Evolutionary conservation across 2,113 vertebrate species (phyloP).

Genomic region (Mustela nigripes): DNA sequence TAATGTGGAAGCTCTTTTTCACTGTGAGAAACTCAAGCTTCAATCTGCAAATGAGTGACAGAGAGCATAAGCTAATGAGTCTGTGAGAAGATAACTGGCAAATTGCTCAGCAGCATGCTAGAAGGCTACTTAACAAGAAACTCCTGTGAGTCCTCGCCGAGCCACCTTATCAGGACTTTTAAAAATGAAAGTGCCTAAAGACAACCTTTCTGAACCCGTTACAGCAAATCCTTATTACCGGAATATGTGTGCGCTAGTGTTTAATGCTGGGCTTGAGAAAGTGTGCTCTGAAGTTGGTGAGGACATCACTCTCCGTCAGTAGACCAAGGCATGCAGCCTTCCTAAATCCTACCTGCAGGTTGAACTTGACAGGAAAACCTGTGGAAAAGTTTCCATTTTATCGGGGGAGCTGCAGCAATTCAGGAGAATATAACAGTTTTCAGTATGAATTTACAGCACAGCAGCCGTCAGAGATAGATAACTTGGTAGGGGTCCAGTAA

Average conservation of each 20-base stretch:
- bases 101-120: constrained; percentile 41
- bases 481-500: constrained; percentile 73
- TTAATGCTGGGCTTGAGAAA: neutral
- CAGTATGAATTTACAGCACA: constrained; percentile 81
- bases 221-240: constrained; percentile 61
- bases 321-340: constrained; percentile 70
- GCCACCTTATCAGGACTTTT: constrained; percentile 70
- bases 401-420: constrained; percentile 77
- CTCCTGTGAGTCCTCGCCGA: constrained; percentile 1
- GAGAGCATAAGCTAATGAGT: constrained; percentile 76
- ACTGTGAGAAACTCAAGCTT: constrained; percentile 66
- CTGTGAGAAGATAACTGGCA: constrained; percentile 71
- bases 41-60: constrained; percentile 74
- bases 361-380: constrained; percentile 81
- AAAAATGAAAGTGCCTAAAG: constrained; percentile 73
- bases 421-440: constrained; percentile 79
- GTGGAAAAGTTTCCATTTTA: constrained; percentile 82
- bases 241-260: constrained; percentile 65
- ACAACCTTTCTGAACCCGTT: constrained; percentile 71
- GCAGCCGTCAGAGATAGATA: constrained; percentile 56
- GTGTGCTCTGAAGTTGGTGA: constrained; percentile 16
- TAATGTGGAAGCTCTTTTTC: constrained; percentile 33
- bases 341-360: constrained; percentile 82
- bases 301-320: constrained; percentile 72
- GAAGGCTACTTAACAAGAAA: constrained; percentile 78